phyloP scores from a whole-genome alignment of 2,113 vertebrate species.

The Gavialis gangeticus region DNA sequence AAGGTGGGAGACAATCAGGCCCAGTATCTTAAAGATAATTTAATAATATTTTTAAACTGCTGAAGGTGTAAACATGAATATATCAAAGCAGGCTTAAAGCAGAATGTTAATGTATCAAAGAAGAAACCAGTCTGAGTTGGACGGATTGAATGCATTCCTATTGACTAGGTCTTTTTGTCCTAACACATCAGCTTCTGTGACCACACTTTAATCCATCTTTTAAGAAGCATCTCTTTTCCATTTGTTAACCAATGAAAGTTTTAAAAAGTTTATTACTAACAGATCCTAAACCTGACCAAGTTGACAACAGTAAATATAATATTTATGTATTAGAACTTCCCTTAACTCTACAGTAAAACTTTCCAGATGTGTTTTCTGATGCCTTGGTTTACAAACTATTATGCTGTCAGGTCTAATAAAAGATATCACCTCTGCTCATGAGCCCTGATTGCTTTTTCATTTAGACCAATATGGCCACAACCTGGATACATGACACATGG shows the following conservation, averaged over 20 bases:
- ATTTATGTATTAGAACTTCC: neutral
- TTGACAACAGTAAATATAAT: neutral
- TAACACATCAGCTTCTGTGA: neutral
- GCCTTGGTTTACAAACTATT: neutral
- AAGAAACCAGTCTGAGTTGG: neutral
- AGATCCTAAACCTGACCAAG: neutral
- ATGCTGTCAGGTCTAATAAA: no score
- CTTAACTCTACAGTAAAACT: neutral
- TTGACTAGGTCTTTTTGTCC: accelerated
- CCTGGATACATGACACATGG: no score
- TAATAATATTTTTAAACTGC: neutral
- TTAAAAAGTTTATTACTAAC: neutral
- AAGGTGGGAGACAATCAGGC: accelerated
- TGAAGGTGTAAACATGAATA: no score
- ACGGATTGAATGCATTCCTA: neutral
- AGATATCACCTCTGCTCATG: no score
- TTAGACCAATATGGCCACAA: no score
- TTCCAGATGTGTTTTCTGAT: neutral
- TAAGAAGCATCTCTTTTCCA: neutral
- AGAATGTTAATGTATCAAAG: neutral
- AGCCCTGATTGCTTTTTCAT: no score
- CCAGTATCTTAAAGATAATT: neutral
- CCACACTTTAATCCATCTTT: neutral
- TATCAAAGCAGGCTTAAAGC: neutral
- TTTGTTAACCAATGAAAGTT: neutral